Percentiles rank a stretch among this genome's conserved stretches.
These are phyloP conservation scores for Dolomedes plantarius DNA, from an alignment of 2,888 invertebrate genomes.

Conservation along the genomic window DNA sequence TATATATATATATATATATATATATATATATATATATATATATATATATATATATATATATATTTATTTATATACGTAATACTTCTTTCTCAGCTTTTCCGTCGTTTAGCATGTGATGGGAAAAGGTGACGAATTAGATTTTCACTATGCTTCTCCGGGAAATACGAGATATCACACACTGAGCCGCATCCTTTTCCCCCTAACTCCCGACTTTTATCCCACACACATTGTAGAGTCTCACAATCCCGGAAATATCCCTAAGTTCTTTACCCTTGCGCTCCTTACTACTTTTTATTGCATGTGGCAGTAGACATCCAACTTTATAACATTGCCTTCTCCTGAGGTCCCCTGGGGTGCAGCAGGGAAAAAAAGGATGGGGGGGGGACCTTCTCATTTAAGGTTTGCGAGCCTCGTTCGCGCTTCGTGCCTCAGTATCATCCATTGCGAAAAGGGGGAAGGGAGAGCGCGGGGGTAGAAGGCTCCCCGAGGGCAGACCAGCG, in stretches of 20 bases:
- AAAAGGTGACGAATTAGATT: no score
- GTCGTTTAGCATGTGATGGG: no score
- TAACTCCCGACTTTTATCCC: no score
- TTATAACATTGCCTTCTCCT: constrained; percentile 21
- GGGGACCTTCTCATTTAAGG: constrained; percentile 36
- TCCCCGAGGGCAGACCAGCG: neutral
- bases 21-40: no score
- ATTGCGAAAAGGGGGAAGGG: constrained; percentile 27
- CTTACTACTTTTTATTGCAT: constrained; percentile 15
- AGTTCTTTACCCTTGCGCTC: constrained; percentile 16
- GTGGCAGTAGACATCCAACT: constrained; percentile 41
- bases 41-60: no score
- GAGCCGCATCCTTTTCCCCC: no score
- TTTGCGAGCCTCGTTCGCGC: constrained; percentile 27
- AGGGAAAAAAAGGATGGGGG: neutral
- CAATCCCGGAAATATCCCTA: constrained; percentile 8
- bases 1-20: no score
- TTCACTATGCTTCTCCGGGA: neutral
- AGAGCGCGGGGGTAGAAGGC: neutral
- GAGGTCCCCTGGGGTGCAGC: neutral
- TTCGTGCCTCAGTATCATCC: constrained; percentile 59
- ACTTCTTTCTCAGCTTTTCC: no score
- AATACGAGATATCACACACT: neutral
- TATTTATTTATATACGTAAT: no score
- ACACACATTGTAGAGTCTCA: neutral